phyloP scores from a whole-genome alignment of 2,797 vertebrate species.

The Threskiornis aethiopicus region DNA sequence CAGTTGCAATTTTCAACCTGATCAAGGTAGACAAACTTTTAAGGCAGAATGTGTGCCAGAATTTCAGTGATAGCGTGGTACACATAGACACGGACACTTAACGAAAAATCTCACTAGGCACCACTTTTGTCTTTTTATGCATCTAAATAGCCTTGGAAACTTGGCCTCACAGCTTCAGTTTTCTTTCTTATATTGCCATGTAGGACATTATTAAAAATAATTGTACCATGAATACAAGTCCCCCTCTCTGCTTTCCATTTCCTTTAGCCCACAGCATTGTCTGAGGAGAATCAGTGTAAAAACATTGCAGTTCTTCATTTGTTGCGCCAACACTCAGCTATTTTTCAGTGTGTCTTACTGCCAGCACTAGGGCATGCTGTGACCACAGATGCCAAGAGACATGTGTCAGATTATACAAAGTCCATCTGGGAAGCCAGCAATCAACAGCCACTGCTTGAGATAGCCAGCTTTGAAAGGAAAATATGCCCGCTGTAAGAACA shows the following conservation, averaged over 20 bases:
- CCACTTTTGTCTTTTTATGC: background rate
- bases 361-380: conserved; percentile 33
- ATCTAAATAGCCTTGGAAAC: background rate
- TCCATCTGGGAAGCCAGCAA: conserved; percentile 26
- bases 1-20: background rate
- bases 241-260: background rate
- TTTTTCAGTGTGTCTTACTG: background rate
- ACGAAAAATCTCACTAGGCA: background rate
- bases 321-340: background rate
- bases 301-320: background rate
- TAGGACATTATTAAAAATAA: background rate
- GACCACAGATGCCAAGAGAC: conserved; percentile 47
- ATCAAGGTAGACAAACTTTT: background rate
- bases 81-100: accelerated
- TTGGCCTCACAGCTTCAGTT: background rate
- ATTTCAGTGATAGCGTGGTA: accelerated
- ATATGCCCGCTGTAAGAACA: background rate
- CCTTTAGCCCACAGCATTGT: background rate
- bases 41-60: background rate
- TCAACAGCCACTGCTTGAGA: background rate
- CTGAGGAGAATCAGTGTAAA: background rate
- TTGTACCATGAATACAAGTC: background rate
- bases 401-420: background rate
- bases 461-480: background rate
- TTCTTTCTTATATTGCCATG: background rate